Percentiles rank a stretch among this genome's conserved stretches.
These are phyloP conservation scores for Mormyrus proboscirostris DNA, from an alignment of 2,797 vertebrate genomes.

Conservation along the genomic window DNA sequence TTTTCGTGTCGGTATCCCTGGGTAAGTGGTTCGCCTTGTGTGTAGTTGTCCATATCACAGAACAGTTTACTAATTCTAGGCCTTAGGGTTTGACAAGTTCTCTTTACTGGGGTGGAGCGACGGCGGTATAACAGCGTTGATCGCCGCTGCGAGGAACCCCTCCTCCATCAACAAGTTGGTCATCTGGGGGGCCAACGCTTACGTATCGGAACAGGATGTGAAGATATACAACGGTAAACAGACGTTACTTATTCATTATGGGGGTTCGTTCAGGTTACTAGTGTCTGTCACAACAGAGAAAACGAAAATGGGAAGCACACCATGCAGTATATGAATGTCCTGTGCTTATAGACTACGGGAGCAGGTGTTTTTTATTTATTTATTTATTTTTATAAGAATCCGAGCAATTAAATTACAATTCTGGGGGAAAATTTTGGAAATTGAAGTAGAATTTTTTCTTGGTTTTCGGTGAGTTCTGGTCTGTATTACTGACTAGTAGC, in stretches of 20 bases:
- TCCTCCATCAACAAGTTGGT: conserved; percentile 68
- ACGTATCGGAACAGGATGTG: conserved; percentile 67
- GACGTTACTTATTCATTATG: neutral
- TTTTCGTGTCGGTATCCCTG: neutral
- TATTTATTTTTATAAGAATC: neutral
- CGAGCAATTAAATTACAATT: neutral
- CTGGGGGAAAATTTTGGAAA: neutral
- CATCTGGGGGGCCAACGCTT: conserved; percentile 77
- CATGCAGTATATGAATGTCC: neutral
- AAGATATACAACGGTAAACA: conserved; percentile 68
- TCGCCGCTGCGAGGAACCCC: conserved; percentile 72
- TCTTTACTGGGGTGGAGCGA: conserved; percentile 89
- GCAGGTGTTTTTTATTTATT: neutral
- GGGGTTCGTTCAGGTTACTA: neutral
- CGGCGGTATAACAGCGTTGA: conserved; percentile 77
- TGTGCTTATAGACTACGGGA: neutral
- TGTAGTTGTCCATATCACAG: neutral
- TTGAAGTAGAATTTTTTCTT: neutral
- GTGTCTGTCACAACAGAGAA: neutral
- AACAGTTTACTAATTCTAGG: conserved; percentile 44
- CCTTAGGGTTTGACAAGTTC: conserved; percentile 67
- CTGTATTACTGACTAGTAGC: neutral
- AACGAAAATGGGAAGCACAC: neutral
- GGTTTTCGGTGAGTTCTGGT: neutral
- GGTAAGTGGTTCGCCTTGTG: neutral